Evolutionary conservation across 2,113 vertebrate species (phyloP).

Genomic region (Alethe diademata): DNA sequence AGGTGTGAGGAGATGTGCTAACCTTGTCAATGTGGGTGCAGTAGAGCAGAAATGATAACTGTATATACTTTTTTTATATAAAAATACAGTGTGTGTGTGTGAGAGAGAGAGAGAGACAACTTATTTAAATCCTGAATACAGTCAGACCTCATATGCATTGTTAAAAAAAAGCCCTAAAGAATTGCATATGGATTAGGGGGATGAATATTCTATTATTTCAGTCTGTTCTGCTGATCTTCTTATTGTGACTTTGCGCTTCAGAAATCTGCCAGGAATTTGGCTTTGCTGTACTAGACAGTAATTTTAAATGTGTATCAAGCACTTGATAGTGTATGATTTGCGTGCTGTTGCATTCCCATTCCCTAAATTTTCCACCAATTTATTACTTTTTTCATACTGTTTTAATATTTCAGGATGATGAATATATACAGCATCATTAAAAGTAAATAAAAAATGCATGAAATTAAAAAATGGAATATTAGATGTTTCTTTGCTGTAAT

Average conservation of each 20-base stretch:
- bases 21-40: constrained; percentile 74
- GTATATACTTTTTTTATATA: constrained; percentile 69
- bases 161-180: constrained; percentile 89
- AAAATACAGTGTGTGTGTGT: constrained; percentile 47
- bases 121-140: constrained; percentile 87
- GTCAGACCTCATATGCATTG: constrained; percentile 86
- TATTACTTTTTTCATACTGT: constrained; percentile 86
- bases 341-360: constrained; percentile 84
- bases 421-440: constrained; percentile 89
- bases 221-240: constrained; percentile 94
- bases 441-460: constrained; percentile 88
- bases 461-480: constrained; percentile 87
- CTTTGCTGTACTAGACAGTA: constrained; percentile 80
- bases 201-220: constrained; percentile 99
- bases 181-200: constrained; percentile 99
- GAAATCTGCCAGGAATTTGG: constrained; percentile 86
- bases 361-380: constrained; percentile 87
- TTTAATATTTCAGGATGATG: constrained; percentile 91
- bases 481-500: constrained; percentile 83
- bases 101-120: constrained; percentile 70
- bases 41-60: constrained; percentile 77
- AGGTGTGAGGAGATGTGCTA: constrained; percentile 72
- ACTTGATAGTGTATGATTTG: constrained; percentile 91
- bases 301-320: constrained; percentile 87
- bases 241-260: constrained; percentile 86